Percentiles rank a stretch among this genome's conserved stretches.
These are phyloP conservation scores for Heliconius aoede DNA, from an alignment of 2,888 invertebrate species.

Conservation along the genomic window DNA sequence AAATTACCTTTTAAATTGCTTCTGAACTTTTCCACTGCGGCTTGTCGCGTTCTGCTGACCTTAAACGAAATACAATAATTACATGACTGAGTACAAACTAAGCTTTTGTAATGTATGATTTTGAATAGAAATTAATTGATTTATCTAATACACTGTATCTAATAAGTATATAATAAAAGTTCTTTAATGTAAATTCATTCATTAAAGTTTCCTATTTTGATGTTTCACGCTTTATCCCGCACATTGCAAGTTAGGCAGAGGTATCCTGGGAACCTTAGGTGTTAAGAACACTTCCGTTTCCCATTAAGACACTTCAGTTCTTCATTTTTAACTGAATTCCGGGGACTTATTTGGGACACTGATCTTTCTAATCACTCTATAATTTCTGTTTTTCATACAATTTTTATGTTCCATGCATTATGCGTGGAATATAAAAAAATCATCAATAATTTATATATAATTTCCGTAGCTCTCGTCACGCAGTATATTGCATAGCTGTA, in stretches of 20 bases:
- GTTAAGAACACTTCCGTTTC: not conserved
- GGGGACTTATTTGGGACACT: too few relatives aligned
- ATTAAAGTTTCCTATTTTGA: not conserved
- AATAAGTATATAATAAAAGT: too few relatives aligned
- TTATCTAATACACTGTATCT: not conserved
- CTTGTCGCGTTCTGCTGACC: constrained; percentile 37
- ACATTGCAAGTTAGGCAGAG: too few relatives aligned
- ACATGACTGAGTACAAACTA: not conserved
- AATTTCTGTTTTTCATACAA: not conserved
- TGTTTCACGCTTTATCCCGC: too few relatives aligned
- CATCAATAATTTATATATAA: not conserved
- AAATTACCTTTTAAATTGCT: constrained; percentile 36
- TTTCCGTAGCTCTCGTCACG: constrained; percentile 12
- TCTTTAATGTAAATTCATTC: not conserved
- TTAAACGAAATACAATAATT: constrained; percentile 32
- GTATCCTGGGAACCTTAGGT: not conserved
- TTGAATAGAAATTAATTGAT: too few relatives aligned
- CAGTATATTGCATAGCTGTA: not conserved
- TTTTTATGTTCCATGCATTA: not conserved
- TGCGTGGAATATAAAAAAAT: too few relatives aligned
- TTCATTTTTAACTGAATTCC: too few relatives aligned
- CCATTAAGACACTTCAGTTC: too few relatives aligned
- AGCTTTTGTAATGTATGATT: not conserved
- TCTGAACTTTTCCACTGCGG: constrained; percentile 28
- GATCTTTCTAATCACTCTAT: too few relatives aligned